Conservation (phyloP, 1,140 invertebrate species). For the Bacillus rossius region DNA sequence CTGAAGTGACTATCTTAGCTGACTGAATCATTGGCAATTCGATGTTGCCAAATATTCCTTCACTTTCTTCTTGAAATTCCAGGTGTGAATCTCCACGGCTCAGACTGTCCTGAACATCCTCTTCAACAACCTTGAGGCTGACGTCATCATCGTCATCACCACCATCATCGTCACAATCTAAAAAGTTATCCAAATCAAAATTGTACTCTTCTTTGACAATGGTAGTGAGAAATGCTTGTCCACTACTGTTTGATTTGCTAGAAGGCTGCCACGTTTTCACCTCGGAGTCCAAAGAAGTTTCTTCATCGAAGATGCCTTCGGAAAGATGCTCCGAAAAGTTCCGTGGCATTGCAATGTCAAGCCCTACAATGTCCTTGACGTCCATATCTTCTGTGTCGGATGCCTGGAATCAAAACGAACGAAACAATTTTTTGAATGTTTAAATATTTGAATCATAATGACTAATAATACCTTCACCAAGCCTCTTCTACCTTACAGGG, state of each 20-base stretch:
- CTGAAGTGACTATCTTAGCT: too few species aligned
- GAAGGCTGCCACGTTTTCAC: background rate
- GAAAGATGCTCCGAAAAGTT: constrained; percentile 22
- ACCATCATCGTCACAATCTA: constrained; percentile 8
- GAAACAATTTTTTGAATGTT: too few species aligned
- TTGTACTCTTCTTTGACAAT: background rate
- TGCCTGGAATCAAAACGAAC: constrained; percentile 20
- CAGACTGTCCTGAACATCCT: background rate
- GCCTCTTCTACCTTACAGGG: too few species aligned
- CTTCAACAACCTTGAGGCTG: background rate
- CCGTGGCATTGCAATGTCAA: constrained; percentile 22
- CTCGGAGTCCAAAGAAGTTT: background rate
- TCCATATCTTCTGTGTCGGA: constrained; percentile 37
- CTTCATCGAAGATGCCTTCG: constrained; percentile 29
- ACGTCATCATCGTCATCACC: constrained; percentile 10
- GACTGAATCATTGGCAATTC: too few species aligned
- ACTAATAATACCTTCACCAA: too few species aligned
- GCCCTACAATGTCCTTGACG: constrained; percentile 23
- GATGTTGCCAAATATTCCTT: too few species aligned
- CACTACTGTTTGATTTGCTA: background rate
- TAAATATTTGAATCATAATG: too few species aligned
- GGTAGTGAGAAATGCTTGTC: background rate
- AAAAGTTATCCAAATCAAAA: constrained; percentile 8
- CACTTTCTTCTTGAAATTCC: too few species aligned
- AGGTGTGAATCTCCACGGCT: background rate